A percentile compares a stretch with the other conserved stretches of the same genome.
Evolutionary conservation across 1,140 invertebrate species (phyloP).

Genomic region (Drosophila sproati): DNA sequence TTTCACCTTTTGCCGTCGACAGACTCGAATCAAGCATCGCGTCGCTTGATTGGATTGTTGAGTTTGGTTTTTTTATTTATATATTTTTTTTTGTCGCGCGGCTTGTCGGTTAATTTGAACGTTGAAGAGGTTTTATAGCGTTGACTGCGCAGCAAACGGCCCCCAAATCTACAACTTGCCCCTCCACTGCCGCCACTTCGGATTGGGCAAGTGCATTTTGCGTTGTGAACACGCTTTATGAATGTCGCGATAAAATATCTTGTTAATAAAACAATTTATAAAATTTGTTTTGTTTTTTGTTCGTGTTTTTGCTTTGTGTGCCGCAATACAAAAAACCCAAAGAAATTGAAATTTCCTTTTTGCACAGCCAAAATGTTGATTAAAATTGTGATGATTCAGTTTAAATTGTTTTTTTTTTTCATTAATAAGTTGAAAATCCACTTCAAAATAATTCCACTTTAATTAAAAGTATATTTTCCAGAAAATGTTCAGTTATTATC

Average conservation of each 20-base stretch:
- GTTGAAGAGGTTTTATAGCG: constrained; percentile 74
- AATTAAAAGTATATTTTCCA: too few relatives aligned
- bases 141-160: constrained; percentile 37
- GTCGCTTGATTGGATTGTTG: constrained; percentile 57
- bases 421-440: too few relatives aligned
- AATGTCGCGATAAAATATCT: constrained; percentile 77
- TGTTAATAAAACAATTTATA: constrained; percentile 80
- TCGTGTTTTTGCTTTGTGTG: constrained; percentile 1
- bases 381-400: too few relatives aligned
- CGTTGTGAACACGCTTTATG: constrained; percentile 67
- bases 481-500: constrained; percentile 15
- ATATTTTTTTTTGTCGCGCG: constrained; percentile 48
- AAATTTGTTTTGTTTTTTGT: background rate
- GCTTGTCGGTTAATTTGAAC: constrained; percentile 70
- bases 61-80: constrained; percentile 23
- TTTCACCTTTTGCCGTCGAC: constrained; percentile 33
- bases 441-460: too few relatives aligned
- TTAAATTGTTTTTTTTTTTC: too few relatives aligned
- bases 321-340: constrained; percentile 26
- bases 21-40: constrained; percentile 39
- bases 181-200: background rate
- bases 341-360: background rate
- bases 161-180: constrained; percentile 11
- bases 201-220: constrained; percentile 66
- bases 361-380: too few relatives aligned